These are phyloP conservation scores for Columbina picui DNA, from an alignment of 2,113 vertebrate genomes.

Conservation along the genomic window DNA sequence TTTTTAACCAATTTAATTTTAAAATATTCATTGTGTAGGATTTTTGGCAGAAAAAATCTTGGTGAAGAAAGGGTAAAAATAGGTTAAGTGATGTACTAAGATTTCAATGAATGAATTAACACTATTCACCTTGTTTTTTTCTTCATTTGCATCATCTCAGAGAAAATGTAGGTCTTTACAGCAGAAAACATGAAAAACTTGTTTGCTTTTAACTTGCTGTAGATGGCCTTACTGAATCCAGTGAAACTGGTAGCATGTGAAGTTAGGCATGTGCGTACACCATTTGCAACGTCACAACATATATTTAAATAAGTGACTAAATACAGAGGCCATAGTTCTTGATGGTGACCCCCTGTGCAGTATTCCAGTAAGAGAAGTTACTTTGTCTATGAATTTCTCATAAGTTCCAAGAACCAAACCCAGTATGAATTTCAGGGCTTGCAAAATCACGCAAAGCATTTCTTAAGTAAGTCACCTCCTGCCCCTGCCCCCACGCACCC, in stretches of 20 bases:
- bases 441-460: constrained; percentile 2
- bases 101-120: constrained; percentile 2
- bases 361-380: not conserved
- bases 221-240: not conserved
- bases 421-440: constrained; percentile 6
- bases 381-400: constrained; percentile 37
- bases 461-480: not conserved
- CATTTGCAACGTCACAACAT: not conserved
- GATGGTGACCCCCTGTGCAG: not conserved
- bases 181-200: not conserved
- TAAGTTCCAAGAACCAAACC: not conserved
- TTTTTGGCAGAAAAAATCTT: not conserved
- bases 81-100: not conserved
- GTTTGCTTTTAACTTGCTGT: not conserved
- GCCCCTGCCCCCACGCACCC: not conserved
- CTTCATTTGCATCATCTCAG: not conserved
- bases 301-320: constrained; percentile 36
- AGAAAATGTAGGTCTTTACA: not conserved
- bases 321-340: not conserved
- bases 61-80: not conserved
- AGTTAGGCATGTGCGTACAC: not conserved
- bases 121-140: not conserved
- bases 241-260: not conserved
- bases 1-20: not conserved
- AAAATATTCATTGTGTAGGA: not conserved